A percentile compares a stretch with the other conserved stretches of the same genome.
Evolutionary conservation across 2,113 vertebrate species (phyloP).

Genomic region (Platycercus adscitus): DNA sequence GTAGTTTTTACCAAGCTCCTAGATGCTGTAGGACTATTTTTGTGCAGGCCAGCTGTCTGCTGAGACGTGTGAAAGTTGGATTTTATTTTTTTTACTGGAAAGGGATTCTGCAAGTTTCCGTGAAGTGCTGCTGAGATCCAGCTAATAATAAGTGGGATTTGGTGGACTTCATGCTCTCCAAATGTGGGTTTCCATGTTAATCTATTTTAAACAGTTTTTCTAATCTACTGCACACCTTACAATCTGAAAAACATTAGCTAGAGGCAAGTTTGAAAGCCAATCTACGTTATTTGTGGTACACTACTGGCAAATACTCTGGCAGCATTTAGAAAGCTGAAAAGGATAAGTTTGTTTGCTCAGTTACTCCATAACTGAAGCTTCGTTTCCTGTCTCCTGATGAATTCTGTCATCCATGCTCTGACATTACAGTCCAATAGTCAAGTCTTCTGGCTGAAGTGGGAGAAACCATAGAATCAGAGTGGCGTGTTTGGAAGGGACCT

Average conservation of each 20-base stretch:
- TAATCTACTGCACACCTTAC: not conserved
- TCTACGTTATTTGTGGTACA: not conserved
- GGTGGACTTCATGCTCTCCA: not conserved
- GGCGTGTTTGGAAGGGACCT: not conserved
- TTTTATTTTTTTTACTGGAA: not conserved
- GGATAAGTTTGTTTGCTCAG: not conserved
- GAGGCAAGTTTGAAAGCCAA: not conserved
- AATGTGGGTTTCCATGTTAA: not conserved
- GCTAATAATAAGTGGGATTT: not conserved
- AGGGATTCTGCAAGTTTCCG: not conserved
- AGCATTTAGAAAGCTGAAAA: not conserved
- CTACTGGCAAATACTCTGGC: not conserved
- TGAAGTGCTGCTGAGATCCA: not conserved
- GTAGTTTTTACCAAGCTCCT: not conserved
- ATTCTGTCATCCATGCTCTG: not conserved
- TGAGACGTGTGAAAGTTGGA: not conserved
- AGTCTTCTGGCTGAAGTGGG: not conserved
- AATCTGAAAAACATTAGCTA: not conserved
- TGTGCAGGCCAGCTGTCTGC: not conserved
- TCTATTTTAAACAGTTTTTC: not conserved
- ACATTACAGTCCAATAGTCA: not conserved
- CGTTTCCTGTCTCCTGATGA: not conserved
- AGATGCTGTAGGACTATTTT: not conserved
- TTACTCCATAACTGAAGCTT: not conserved
- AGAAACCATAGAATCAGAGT: not conserved